Base-by-base conservation (phyloP, 1,140 invertebrate species). In the Pemphigus obesinymphae region DNA sequence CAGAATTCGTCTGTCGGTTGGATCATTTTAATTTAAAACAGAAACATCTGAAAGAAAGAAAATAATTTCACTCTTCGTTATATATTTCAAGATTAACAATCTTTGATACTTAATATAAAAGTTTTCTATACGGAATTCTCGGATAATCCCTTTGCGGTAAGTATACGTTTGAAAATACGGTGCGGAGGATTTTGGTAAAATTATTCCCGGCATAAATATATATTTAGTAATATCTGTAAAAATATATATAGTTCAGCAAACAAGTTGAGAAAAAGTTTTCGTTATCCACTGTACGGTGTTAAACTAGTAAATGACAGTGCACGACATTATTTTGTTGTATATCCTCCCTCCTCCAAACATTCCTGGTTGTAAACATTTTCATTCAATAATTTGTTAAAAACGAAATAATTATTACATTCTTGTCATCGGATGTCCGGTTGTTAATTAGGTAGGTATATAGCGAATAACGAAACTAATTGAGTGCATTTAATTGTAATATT, bases 271-370 rank as follows among this genome's bases (percentile, higher is more conserved):
- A 45, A 70, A 70, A 63, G 61, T 43, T 70, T 70, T 70, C 23
- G 23, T 70, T 43, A 70, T 43, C 68, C 68, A 6, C 68, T 45
- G 40, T 45, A 45, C 13, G 13, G 23, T 70, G 68, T 70, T 40
- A 70, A 43, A 70, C 45, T 70, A n/a, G 40, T 70, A 17, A 70
- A 70, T 70, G 26, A 70, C n/a, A n/a, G n/a, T n/a, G n/a, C n/a
- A n/a, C n/a, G n/a, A n/a, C n/a, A n/a, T n/a, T n/a, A n/a, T n/a
- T n/a, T n/a, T n/a, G n/a, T n/a, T n/a, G n/a, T n/a, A n/a, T n/a
- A n/a, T n/a, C n/a, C n/a, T n/a, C n/a, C n/a, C n/a, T n/a, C n/a
- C n/a, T n/a, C n/a, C n/a, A n/a, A n/a, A n/a, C n/a, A n/a, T n/a
- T n/a, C n/a, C n/a, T n/a, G n/a, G n/a, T n/a, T n/a, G n/a, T n/a